Conservation (phyloP, 1,140 invertebrate genomes). For the Tetramorium alpestre region DNA sequence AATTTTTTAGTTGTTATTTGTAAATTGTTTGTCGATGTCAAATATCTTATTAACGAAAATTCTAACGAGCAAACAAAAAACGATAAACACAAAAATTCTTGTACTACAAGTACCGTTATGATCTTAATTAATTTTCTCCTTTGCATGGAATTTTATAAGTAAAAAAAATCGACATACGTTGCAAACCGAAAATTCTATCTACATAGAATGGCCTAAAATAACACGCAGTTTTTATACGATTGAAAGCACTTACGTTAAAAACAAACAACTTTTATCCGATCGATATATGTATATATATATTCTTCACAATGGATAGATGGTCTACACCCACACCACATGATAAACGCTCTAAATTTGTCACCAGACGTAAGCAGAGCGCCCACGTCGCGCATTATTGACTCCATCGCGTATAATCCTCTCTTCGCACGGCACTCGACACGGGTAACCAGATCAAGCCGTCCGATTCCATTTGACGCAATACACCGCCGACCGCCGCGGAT, state of each 20-base stretch:
- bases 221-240: neutral
- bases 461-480: constrained; percentile 54
- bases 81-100: neutral
- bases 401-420: constrained; percentile 62
- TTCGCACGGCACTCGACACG: constrained; percentile 22
- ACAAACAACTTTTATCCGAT: neutral
- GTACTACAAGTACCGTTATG: neutral
- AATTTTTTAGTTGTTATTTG: constrained; percentile 10
- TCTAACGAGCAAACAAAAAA: neutral
- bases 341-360: constrained; percentile 30
- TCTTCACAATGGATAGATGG: neutral
- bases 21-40: neutral
- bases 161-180: neutral
- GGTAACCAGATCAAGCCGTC: constrained; percentile 63
- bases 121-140: neutral
- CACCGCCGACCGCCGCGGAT: constrained; percentile 41
- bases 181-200: neutral
- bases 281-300: neutral
- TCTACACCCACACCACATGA: neutral
- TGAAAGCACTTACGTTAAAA: neutral
- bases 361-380: neutral
- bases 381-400: constrained; percentile 50
- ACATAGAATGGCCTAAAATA: neutral
- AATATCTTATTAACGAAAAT: constrained; percentile 8
- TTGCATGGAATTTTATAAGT: neutral